phyloP scores from a whole-genome alignment of 2,797 vertebrate species.

The Urosaurus nigricauda region DNA sequence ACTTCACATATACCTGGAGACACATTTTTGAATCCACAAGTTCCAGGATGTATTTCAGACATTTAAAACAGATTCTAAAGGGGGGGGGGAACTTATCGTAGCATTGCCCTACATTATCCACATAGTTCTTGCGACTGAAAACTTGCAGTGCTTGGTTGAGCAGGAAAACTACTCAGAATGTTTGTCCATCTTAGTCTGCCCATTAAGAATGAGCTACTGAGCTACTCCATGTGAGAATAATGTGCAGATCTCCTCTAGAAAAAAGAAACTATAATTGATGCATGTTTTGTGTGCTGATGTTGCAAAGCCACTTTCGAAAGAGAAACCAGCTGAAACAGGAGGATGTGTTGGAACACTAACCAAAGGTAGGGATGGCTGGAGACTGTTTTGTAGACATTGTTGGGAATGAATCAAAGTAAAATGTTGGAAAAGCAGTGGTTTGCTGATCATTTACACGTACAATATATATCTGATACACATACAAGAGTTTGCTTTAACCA shows the following conservation, averaged over 20 bases:
- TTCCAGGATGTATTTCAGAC: neutral
- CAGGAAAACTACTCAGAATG: neutral
- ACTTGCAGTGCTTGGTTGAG: neutral
- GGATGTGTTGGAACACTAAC: conserved; percentile 57
- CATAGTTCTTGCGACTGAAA: neutral
- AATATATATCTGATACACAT: conserved; percentile 20
- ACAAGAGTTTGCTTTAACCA: conserved; percentile 29
- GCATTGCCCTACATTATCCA: neutral
- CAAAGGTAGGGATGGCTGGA: conserved; percentile 29
- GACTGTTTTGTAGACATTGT: conserved; percentile 56
- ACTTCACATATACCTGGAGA: neutral
- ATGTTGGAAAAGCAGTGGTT: conserved; percentile 29
- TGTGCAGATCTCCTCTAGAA: neutral
- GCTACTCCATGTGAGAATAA: neutral
- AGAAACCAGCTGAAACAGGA: conserved; percentile 59
- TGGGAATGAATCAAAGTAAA: conserved; percentile 54
- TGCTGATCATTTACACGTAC: conserved; percentile 56
- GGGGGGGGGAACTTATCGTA: too few relatives aligned
- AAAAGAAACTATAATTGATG: conserved; percentile 48
- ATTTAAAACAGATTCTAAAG: neutral
- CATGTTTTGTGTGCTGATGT: conserved; percentile 51
- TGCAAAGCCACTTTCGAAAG: conserved; percentile 54
- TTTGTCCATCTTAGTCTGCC: too few relatives aligned
- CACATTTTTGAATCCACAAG: neutral
- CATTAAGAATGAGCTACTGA: neutral